These are phyloP conservation scores for Psilopsiagon aymara DNA, from an alignment of 2,113 vertebrate genomes.

Conservation along the genomic window DNA sequence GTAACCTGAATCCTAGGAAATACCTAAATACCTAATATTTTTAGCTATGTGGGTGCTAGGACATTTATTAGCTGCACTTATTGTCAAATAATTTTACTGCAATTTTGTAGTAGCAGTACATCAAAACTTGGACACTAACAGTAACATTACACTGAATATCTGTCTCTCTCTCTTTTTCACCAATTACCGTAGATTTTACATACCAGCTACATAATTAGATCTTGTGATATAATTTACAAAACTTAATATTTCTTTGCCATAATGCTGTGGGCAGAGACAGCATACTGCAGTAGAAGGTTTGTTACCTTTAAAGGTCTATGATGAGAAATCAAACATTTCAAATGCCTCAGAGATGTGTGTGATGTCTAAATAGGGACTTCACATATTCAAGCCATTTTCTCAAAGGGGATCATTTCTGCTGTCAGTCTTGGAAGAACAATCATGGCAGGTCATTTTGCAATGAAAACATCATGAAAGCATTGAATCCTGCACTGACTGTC, in stretches of 20 bases:
- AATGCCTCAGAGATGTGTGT: not conserved
- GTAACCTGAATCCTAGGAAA: not conserved
- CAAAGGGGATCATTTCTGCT: conserved; percentile 19
- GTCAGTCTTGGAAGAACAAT: conserved; percentile 1
- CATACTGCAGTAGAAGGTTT: not conserved
- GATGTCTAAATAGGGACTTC: not conserved
- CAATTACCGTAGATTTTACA: not conserved
- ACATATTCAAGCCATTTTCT: not conserved
- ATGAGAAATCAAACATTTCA: conserved; percentile 13
- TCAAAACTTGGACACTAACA: not conserved
- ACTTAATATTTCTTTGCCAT: not conserved
- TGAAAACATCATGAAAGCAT: not conserved
- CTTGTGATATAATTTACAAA: not conserved
- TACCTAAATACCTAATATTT: not conserved
- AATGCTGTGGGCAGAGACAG: not conserved
- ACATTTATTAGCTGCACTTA: not conserved
- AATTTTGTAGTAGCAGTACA: not conserved
- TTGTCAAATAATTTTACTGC: not conserved
- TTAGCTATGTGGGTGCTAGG: not conserved
- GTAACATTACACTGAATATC: not conserved
- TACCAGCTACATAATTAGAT: not conserved
- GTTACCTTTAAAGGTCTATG: not conserved
- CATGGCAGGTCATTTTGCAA: conserved; percentile 11
- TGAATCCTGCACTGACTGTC: not conserved
- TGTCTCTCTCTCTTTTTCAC: not conserved